Conservation (phyloP, 2,113 vertebrate genomes). For the Pogona vitticeps region DNA sequence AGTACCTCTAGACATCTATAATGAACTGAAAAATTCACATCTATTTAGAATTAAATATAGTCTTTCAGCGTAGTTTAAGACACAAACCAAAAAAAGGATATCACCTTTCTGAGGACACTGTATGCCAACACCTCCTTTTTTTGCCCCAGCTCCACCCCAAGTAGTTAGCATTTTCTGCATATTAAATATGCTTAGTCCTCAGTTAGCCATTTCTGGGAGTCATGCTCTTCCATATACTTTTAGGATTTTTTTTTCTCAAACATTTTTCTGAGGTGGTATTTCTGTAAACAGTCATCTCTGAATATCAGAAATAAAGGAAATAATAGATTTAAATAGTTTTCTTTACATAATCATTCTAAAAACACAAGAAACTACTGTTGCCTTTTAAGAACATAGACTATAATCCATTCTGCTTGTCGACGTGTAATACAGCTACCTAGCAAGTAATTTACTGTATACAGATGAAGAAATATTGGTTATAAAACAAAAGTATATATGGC, state of each 20-base stretch:
- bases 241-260: neutral
- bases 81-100: no score
- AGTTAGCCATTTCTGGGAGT: neutral
- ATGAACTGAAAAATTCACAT: neutral
- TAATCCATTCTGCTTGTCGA: neutral
- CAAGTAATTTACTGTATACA: constrained; percentile 21
- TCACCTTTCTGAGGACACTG: no score
- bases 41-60: neutral
- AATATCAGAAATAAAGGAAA: neutral
- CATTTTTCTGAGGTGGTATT: neutral
- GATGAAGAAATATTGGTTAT: neutral
- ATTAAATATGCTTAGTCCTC: neutral
- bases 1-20: neutral
- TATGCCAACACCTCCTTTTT: neutral
- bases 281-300: neutral
- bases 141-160: neutral
- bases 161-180: neutral
- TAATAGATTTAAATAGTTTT: neutral
- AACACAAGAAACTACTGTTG: neutral
- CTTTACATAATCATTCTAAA: neutral
- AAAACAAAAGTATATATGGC: neutral
- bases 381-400: neutral
- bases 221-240: neutral
- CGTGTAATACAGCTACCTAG: neutral
- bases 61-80: no score